Evolutionary conservation across 2,797 vertebrate species (phyloP), one percentile per base, ranked within the genome.

Genomic region (Trachurus trachurus): DNA sequence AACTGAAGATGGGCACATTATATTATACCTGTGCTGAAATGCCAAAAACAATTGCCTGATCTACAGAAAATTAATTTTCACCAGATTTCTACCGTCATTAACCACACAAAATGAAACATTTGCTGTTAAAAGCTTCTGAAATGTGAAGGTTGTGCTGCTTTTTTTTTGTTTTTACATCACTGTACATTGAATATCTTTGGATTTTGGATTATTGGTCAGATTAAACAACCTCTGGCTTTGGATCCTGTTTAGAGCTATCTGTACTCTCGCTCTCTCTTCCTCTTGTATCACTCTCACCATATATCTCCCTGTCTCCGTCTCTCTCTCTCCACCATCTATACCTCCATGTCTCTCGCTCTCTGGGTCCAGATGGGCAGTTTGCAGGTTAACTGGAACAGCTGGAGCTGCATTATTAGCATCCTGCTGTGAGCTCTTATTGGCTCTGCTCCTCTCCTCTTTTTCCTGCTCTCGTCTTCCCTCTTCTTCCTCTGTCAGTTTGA

Each of bases 331-430:
- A 16, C 11, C 37, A 15, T 45, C 16, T 11, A 21, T 61, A n/a
- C 72, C 52, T 56, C 44, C 78, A 26, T 71, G 26, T 45, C 47
- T 71, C 26, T 60, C 21, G 82, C 82, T 87, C 88, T 88, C 90
- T 80, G 81, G 97, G 97, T 91, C 97, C 97, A 98, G 97, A 98
- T 98, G 98, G 97, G 96, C 97, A 97, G 97, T 99, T 97, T 98
- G 96, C 97, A 98, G 97, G 98, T 99, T 98, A 99, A 99, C 97
- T 96, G 96, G 96, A 98, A 97, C 97, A 99, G 97, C 98, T 99
- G 98, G 98, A 98, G 96, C 95, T 94, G 96, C 96, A 97, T 98
- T 99, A 98, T 99, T 98, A 98, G 97, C 96, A 94, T 96, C 98
- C 97, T 96, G 97, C 97, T 98, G 98, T 96, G 98, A 95, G 94